Evolutionary conservation across 1,140 invertebrate species (phyloP), one percentile per base, ranked within the genome.

Genomic region (Pseudomyrmex gracilis): DNA sequence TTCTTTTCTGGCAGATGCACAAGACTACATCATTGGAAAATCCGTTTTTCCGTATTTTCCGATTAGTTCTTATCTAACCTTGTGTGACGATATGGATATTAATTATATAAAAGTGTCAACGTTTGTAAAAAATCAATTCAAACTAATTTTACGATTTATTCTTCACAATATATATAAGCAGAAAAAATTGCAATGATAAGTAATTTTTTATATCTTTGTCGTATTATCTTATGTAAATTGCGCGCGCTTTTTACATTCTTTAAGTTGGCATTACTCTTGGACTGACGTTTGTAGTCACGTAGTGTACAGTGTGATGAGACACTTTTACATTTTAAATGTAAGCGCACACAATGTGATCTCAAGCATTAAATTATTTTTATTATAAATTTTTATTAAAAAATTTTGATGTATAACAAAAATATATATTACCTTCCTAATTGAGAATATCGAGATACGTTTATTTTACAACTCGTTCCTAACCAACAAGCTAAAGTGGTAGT

Each of bases 401-500:
- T 47, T 34, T 45, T 9, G 22, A 34, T 47, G 10, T 8, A 4
- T 10, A 8, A 60, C 22, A 49, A 13, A 45, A 47, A 34, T 5
- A 0, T 58, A 34, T 5, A 49, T 68, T 68, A 71, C 66, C 45
- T 80, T 58, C 5, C 47, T 9, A 34, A 70, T 57, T 64, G 10
- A 34, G 34, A 7, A 7, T 34, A 34, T 34, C 5, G 34, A 34
- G 20, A 10, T 67, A 45, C 2, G 53, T 61, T 55, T 15, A 45
- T 20, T 9, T 22, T 24, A 57, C 57, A 80, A 68, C 64, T 34
- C 15, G 43, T 10, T 55, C 15, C 53, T 78, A 78, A 78, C 64
- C 53, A 76, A 63, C 15, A 76, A 76, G 20, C 7, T 61, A n/a
- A 61, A 58, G 12, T 12, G 43, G 1, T 17, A 12, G 45, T 15